Percentiles rank a stretch among this genome's conserved stretches.
These are phyloP conservation scores for Epinephelus lanceolatus DNA, from an alignment of 2,113 vertebrate species.

Conservation along the genomic window DNA sequence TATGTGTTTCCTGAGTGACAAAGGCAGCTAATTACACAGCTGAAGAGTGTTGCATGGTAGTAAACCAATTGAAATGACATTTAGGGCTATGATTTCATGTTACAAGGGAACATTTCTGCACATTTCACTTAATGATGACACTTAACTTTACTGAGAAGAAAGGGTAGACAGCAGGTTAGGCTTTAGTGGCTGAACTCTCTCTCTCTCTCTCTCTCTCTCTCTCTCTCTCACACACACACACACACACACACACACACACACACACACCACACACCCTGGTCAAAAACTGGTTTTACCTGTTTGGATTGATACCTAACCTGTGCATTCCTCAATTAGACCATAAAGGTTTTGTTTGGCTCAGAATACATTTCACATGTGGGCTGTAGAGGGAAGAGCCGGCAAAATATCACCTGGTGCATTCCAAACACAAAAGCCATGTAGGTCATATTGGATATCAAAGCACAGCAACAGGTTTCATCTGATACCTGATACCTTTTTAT, in stretches of 20 bases:
- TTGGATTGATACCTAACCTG: slow-evolving; percentile 34
- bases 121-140: slow-evolving; percentile 4
- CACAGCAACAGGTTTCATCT: slow-evolving; percentile 8
- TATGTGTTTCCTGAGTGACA: background rate
- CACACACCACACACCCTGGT: background rate
- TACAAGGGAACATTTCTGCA: slow-evolving; percentile 5
- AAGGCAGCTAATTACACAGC: background rate
- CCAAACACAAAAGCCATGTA: slow-evolving; percentile 7
- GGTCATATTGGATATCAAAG: slow-evolving; percentile 25
- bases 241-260: background rate
- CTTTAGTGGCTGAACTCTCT: background rate
- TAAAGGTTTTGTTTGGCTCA: slow-evolving; percentile 21
- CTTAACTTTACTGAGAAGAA: background rate
- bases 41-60: background rate
- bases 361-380: background rate
- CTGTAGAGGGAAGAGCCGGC: slow-evolving; percentile 1
- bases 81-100: background rate
- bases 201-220: too few relatives aligned
- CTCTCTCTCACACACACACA: slow-evolving; percentile 1
- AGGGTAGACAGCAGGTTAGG: too few relatives aligned
- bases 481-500: background rate
- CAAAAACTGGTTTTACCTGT: slow-evolving; percentile 59
- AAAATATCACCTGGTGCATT: slow-evolving; percentile 29
- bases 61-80: slow-evolving; percentile 11
- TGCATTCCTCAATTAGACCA: slow-evolving; percentile 38